A percentile compares a stretch with the other conserved stretches of the same genome.
Evolutionary conservation across 1,140 invertebrate species (phyloP).

Genomic region (Hyles euphorbiae): DNA sequence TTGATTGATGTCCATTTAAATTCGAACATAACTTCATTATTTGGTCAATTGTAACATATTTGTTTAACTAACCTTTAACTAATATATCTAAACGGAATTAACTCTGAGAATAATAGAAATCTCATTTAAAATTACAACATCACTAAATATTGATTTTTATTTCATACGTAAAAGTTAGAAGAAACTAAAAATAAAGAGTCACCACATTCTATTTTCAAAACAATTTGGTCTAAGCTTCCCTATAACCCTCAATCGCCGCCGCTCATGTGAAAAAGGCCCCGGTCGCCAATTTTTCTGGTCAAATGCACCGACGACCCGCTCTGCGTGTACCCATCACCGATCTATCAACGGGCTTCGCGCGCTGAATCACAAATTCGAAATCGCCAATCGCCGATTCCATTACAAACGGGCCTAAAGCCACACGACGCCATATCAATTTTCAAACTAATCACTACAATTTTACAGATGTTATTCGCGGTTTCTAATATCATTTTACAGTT

Average conservation of each 20-base stretch:
- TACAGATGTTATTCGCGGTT: constrained; percentile 52
- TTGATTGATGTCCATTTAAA: no score
- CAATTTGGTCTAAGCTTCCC: no score
- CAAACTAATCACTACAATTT: constrained; percentile 52
- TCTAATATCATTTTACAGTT: constrained; percentile 9
- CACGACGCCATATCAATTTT: constrained; percentile 55
- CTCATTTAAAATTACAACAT: no score
- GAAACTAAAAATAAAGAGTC: no score
- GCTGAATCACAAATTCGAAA: constrained; percentile 61
- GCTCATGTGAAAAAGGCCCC: constrained; percentile 22
- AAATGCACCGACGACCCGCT: constrained; percentile 41
- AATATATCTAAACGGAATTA: no score
- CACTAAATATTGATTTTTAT: no score
- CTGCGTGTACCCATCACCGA: constrained; percentile 44
- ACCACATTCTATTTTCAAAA: no score
- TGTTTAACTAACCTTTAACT: no score
- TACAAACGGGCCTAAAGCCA: constrained; percentile 52
- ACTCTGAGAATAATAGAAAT: no score
- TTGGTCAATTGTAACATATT: no score
- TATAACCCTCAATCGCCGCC: neutral
- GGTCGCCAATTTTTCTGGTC: constrained; percentile 62
- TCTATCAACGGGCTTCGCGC: constrained; percentile 62
- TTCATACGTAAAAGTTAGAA: no score
- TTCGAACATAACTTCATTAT: no score
- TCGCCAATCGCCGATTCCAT: constrained; percentile 55